Conservation (phyloP, 2,797 vertebrate genomes). For the Enteromius treurensis region DNA sequence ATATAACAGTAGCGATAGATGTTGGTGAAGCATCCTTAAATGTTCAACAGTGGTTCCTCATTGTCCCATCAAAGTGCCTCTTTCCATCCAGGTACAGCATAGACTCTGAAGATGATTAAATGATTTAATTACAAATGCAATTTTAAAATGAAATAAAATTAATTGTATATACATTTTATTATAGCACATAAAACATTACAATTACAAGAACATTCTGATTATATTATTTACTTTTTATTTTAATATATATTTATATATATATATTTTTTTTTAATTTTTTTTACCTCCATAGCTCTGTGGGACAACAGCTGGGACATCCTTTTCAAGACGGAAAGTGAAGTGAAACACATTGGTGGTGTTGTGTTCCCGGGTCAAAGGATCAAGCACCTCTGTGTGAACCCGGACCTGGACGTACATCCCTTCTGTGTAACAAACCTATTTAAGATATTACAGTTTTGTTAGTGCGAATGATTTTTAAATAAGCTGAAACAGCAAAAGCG, state of each 20-base stretch:
- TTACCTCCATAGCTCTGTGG: conserved; percentile 84
- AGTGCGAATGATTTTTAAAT: background rate
- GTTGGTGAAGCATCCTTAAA: conserved; percentile 11
- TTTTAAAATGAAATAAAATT: background rate
- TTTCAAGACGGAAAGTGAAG: conserved; percentile 88
- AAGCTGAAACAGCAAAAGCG: conserved; percentile 28
- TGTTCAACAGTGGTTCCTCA: conserved; percentile 65
- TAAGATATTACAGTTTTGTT: background rate
- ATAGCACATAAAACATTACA: background rate
- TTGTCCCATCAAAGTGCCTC: conserved; percentile 85
- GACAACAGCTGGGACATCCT: conserved; percentile 83
- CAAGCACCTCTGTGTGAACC: conserved; percentile 93
- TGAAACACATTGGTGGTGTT: conserved; percentile 96
- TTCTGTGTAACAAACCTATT: conserved; percentile 95
- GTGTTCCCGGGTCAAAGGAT: conserved; percentile 85
- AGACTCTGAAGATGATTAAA: conserved; percentile 81
- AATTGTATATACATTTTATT: background rate
- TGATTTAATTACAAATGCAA: conserved; percentile 12
- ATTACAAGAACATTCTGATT: background rate
- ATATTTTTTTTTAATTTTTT: conserved; percentile 73
- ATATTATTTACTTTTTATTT: background rate
- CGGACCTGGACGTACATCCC: conserved; percentile 89
- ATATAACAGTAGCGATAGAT: background rate
- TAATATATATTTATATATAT: too few species aligned
- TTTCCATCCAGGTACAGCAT: conserved; percentile 97